Percentiles rank a stretch among this genome's conserved stretches.
Conservation (phyloP, 2,888 invertebrate species). For the Sphaerophoria taeniata region DNA sequence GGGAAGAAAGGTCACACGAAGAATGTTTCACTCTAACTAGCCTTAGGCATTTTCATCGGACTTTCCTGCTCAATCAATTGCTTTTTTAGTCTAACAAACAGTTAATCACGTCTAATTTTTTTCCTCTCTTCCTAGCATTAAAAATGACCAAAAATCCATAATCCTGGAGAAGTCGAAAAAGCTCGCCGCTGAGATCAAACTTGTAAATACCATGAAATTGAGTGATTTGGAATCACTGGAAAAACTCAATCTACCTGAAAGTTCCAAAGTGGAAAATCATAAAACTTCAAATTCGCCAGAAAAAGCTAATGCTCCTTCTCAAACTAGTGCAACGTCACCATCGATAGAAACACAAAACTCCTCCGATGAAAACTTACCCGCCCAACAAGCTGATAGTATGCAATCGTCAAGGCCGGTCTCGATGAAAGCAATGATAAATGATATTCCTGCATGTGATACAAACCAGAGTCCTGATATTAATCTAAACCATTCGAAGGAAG, state of each 20-base stretch:
- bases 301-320: background rate
- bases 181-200: constrained; percentile 80
- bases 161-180: constrained; percentile 78
- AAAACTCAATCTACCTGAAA: background rate
- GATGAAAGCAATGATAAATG: background rate
- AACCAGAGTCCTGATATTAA: constrained; percentile 11
- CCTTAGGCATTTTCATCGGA: too few relatives aligned
- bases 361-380: constrained; percentile 7
- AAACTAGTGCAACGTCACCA: background rate
- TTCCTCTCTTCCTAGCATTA: constrained; percentile 75
- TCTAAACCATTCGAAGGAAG: background rate
- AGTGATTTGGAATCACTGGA: constrained; percentile 50
- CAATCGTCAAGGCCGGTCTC: background rate
- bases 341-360: background rate
- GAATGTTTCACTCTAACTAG: too few relatives aligned
- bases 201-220: constrained; percentile 77
- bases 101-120: background rate
- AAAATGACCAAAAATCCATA: constrained; percentile 77
- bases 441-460: constrained; percentile 34
- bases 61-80: too few relatives aligned
- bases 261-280: background rate
- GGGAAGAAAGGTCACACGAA: too few relatives aligned
- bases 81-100: background rate
- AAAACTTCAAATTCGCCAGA: background rate
- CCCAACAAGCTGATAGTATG: background rate